Percentiles rank a stretch among this genome's conserved stretches.
phyloP scores from a whole-genome alignment of 2,888 invertebrate species.

The Oxycera nigricornis region DNA sequence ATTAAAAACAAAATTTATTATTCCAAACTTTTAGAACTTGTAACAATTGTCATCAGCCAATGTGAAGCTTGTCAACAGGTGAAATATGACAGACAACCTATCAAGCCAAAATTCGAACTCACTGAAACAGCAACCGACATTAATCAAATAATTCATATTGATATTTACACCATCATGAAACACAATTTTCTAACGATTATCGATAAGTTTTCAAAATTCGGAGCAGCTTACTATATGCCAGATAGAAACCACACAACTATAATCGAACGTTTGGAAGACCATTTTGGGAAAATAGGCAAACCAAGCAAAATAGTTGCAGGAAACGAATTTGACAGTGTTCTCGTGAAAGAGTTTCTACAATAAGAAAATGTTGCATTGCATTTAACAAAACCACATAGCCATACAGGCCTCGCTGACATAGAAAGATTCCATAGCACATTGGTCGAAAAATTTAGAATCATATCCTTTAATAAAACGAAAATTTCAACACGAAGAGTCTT shows the following conservation, averaged over 20 bases:
- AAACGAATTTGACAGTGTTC: background rate
- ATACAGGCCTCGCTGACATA: background rate
- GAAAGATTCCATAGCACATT: background rate
- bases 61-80: too few relatives aligned
- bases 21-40: too few relatives aligned
- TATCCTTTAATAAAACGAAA: background rate
- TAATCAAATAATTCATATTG: too few relatives aligned
- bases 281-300: background rate
- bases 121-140: too few relatives aligned
- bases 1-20: too few relatives aligned
- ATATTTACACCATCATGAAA: too few relatives aligned
- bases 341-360: background rate
- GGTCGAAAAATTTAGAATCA: background rate
- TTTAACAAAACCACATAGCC: background rate
- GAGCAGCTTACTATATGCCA: constrained; percentile 11
- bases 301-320: background rate
- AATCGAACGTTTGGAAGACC: constrained; percentile 26
- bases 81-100: too few relatives aligned
- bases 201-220: constrained; percentile 40
- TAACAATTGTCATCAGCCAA: constrained; percentile 40
- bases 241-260: constrained; percentile 38
- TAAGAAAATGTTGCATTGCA: background rate
- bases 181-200: too few relatives aligned
- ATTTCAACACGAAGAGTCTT: background rate
- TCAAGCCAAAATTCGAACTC: too few relatives aligned